These are phyloP conservation scores for Carassius carassius DNA, from an alignment of 2,113 vertebrate species.

Conservation along the genomic window DNA sequence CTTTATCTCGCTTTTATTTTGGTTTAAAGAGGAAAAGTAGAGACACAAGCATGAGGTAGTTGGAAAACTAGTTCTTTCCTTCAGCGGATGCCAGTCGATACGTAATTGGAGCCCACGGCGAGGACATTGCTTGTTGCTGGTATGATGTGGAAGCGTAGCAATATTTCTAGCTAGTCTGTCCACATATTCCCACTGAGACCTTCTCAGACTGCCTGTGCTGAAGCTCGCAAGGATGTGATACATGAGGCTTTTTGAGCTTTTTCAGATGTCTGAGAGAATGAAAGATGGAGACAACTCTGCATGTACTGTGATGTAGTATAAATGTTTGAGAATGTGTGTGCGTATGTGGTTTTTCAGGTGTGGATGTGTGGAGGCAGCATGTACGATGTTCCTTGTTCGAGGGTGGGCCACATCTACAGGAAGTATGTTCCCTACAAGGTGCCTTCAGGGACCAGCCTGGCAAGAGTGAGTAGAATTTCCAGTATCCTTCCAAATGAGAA, in stretches of 20 bases:
- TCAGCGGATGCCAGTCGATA: conserved; percentile 33
- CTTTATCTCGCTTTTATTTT: conserved; percentile 28
- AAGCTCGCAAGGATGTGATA: conserved; percentile 8
- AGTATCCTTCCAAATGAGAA: conserved; percentile 25
- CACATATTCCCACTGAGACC: conserved; percentile 22
- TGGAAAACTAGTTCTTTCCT: conserved; percentile 9
- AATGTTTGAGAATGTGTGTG: conserved; percentile 23
- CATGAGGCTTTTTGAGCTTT: background rate
- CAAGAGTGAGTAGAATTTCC: conserved; percentile 77
- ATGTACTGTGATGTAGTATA: conserved; percentile 1
- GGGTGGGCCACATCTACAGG: conserved; percentile 90
- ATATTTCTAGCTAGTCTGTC: conserved; percentile 32
- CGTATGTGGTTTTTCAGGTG: conserved; percentile 71
- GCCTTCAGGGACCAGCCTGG: conserved; percentile 88
- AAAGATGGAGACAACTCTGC: background rate
- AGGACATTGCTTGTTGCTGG: conserved; percentile 31
- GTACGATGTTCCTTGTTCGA: conserved; percentile 88
- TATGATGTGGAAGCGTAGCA: conserved; percentile 35
- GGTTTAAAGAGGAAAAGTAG: conserved; percentile 17
- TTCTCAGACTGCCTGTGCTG: background rate
- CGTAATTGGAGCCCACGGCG: conserved; percentile 50
- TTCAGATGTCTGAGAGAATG: conserved; percentile 6
- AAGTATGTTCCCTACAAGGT: conserved; percentile 92
- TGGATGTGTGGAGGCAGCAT: conserved; percentile 93
- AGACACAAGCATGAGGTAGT: background rate